Conservation (phyloP, 2,888 invertebrate genomes). For the Cosmorhoe ocellata region DNA sequence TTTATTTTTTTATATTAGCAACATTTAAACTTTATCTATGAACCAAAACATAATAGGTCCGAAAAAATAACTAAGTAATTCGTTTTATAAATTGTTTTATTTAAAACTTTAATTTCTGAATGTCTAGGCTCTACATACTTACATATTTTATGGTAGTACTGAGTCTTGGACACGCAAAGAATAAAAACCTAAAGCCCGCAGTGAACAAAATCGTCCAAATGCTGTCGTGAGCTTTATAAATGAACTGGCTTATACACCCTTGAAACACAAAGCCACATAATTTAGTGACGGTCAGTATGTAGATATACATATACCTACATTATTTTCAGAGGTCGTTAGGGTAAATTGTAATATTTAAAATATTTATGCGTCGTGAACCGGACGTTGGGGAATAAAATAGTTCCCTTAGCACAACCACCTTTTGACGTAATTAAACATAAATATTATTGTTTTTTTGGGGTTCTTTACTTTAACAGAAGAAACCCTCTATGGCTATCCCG, state of each 20-base stretch:
- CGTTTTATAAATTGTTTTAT: too few relatives aligned
- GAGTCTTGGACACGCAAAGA: conserved; percentile 15
- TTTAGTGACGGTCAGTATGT: conserved; percentile 25
- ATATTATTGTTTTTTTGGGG: not conserved
- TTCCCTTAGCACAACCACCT: not conserved
- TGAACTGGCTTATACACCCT: conserved; percentile 32
- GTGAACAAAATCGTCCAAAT: conserved; percentile 26
- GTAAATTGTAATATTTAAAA: conserved; percentile 3
- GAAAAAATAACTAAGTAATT: too few relatives aligned
- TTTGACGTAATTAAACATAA: too few relatives aligned
- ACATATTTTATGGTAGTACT: conserved; percentile 8
- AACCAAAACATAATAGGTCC: too few relatives aligned
- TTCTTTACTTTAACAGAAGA: not conserved
- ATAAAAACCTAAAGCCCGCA: conserved; percentile 22
- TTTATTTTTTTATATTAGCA: too few relatives aligned
- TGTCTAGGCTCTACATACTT: too few relatives aligned
- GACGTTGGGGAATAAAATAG: not conserved
- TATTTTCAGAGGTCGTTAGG: conserved; percentile 27
- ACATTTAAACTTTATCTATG: too few relatives aligned
- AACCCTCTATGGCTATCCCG: too few relatives aligned
- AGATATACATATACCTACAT: conserved; percentile 15
- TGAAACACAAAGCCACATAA: conserved; percentile 32
- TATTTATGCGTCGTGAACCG: conserved; percentile 2
- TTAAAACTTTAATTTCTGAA: too few relatives aligned
- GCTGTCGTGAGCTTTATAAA: conserved; percentile 31